Evolutionary conservation across 2,113 vertebrate species (phyloP), one percentile per base, ranked within the genome.

Genomic region (Perccottus glenii): DNA sequence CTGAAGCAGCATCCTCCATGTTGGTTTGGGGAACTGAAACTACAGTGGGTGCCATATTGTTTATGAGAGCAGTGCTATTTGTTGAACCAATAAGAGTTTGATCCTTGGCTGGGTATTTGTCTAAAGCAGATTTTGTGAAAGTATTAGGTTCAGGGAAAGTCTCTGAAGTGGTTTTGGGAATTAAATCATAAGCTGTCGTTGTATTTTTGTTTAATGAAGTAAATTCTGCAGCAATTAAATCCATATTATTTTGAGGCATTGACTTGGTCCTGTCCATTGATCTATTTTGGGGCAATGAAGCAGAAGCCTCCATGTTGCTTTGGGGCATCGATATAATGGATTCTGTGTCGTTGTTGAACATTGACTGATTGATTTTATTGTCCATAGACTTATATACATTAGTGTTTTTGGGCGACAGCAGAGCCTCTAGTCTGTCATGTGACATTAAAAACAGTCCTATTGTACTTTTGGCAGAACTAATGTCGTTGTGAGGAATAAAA

Each of bases 351-450:
- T 46, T 45, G 8, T 11, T 11, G 11, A 11, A 11, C 10, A 11
- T 14, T n/a, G 6, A 7, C 52, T 40, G 38, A 40, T 40, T 6
- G 38, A 8, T 6, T 2, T 36, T 14, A 36, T 9, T 36, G 52
- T n/a, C 52, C 52, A 55, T 36, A 9, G 52, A n/a, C 52, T 55
- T 55, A 33, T 55, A 55, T 3, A 36, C 33, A 36, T 36, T 55
- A 33, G 36, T 55, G 33, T 55, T 55, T 15, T 12, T 55, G 1
- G 52, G 52, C 6, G 52, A 36, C 33, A 55, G 52, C 9, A 7
- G 33, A 0, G 52, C 36, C 36, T 38, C 52, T 0, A 55, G 52
- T 4, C 33, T 12, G 14, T 55, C 52, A 33, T 55, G 52, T 6
- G 33, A 55, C 6, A 33, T 55, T 38, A 38, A n/a, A 14, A 55